Evolutionary conservation across 1,140 invertebrate genomes (phyloP).

Genomic region (Dendrolimus punctatus): DNA sequence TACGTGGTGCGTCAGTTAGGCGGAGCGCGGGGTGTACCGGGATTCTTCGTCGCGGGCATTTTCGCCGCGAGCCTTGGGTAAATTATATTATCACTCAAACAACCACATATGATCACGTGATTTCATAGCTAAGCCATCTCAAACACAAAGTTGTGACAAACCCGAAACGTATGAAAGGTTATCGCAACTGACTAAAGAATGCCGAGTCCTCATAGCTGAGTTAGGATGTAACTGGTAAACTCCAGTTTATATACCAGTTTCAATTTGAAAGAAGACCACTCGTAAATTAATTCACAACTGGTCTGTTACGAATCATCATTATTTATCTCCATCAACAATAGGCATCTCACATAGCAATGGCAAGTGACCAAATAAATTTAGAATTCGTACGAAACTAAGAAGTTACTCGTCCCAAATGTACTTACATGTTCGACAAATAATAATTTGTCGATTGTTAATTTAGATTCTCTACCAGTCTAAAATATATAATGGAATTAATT

Average conservation of each 20-base stretch:
- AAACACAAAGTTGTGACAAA: not conserved
- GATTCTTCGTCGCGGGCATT: slow-evolving; percentile 90
- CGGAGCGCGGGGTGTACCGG: slow-evolving; percentile 80
- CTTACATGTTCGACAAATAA: too few relatives aligned
- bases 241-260: slow-evolving; percentile 51
- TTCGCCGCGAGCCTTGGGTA: slow-evolving; percentile 80
- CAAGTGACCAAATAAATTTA: too few relatives aligned
- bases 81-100: slow-evolving; percentile 13
- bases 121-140: too few relatives aligned
- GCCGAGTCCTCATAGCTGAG: slow-evolving; percentile 23
- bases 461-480: too few relatives aligned
- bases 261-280: slow-evolving; percentile 30
- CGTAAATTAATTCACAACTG: slow-evolving; percentile 5
- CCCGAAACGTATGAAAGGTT: slow-evolving; percentile 21
- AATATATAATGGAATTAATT: too few relatives aligned
- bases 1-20: slow-evolving; percentile 88
- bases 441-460: too few relatives aligned
- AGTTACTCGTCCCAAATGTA: too few relatives aligned
- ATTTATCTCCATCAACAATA: too few relatives aligned
- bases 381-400: too few relatives aligned
- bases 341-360: too few relatives aligned
- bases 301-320: too few relatives aligned
- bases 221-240: slow-evolving; percentile 46
- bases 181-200: slow-evolving; percentile 30
- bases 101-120: too few relatives aligned